phyloP scores from a whole-genome alignment of 2,113 vertebrate genomes.

The Strix uralensis region DNA sequence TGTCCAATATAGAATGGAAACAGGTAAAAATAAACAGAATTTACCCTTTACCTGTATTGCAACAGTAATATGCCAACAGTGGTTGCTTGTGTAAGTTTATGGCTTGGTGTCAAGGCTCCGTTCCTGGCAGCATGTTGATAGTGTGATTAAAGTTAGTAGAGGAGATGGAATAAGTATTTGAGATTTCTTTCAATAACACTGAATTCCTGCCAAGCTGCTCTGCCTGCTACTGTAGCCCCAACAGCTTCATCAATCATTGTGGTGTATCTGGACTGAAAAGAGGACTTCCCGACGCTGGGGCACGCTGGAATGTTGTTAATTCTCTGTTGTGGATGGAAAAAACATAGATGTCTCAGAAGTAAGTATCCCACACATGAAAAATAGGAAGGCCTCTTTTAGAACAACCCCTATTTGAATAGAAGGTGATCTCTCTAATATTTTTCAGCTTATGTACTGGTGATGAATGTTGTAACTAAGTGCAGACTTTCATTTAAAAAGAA shows the following conservation, averaged over 20 bases:
- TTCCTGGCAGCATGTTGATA: constrained; percentile 83
- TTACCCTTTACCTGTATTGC: constrained; percentile 55
- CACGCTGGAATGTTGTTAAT: constrained; percentile 73
- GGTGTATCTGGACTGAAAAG: constrained; percentile 69
- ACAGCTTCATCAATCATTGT: constrained; percentile 77
- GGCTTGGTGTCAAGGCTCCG: constrained; percentile 76
- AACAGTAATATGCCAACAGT: constrained; percentile 64
- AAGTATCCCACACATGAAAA: constrained; percentile 54
- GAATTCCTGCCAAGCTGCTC: constrained; percentile 76
- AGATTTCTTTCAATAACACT: constrained; percentile 78
- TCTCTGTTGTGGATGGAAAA: constrained; percentile 66
- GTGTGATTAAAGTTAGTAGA: constrained; percentile 79
- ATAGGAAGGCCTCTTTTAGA: constrained; percentile 20
- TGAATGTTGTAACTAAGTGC: not conserved
- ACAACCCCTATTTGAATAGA: constrained; percentile 32
- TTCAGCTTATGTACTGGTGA: not conserved
- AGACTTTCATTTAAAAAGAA: not conserved
- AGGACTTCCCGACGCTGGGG: constrained; percentile 62
- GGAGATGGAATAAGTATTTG: constrained; percentile 83
- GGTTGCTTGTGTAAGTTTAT: constrained; percentile 74
- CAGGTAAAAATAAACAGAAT: constrained; percentile 61
- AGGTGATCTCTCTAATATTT: constrained; percentile 17
- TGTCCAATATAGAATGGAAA: constrained; percentile 52
- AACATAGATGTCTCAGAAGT: constrained; percentile 51
- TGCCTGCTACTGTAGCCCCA: constrained; percentile 68